Conservation (phyloP, 2,113 vertebrate species). For the Megaceryle torquata region DNA sequence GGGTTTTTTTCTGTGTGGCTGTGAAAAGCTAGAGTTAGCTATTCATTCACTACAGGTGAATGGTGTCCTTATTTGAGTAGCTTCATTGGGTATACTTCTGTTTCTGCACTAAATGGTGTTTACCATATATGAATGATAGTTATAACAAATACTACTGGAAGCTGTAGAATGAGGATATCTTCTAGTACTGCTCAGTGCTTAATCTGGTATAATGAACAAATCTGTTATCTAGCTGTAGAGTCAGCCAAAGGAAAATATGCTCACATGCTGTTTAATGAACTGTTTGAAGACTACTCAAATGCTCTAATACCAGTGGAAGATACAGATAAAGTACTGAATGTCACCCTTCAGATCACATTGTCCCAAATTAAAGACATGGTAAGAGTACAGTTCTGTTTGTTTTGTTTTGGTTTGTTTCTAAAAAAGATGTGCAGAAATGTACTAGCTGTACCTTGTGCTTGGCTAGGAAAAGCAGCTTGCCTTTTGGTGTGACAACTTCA, state of each 20-base stretch:
- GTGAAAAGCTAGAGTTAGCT: background rate
- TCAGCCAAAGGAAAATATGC: conserved; percentile 93
- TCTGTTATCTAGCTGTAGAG: conserved; percentile 75
- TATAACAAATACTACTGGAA: background rate
- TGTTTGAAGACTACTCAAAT: conserved; percentile 91
- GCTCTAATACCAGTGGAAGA: conserved; percentile 93
- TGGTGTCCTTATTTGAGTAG: background rate
- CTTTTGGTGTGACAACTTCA: background rate
- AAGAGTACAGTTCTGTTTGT: background rate
- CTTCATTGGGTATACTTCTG: background rate
- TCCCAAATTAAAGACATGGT: conserved; percentile 99
- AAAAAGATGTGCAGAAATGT: background rate
- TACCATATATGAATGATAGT: background rate
- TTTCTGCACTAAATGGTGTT: background rate
- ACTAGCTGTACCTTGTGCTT: background rate
- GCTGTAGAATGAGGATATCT: background rate
- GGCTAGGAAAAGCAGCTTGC: background rate
- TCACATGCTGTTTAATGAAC: conserved; percentile 86
- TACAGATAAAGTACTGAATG: conserved; percentile 91
- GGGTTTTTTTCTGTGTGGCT: background rate
- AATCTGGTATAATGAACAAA: background rate
- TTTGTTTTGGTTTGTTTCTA: background rate
- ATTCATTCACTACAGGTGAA: background rate
- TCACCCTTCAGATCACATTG: conserved; percentile 93
- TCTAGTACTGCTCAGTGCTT: background rate